Base-by-base conservation (phyloP, 2,797 vertebrate genomes). In the Helicolenus hilgendorfi region DNA sequence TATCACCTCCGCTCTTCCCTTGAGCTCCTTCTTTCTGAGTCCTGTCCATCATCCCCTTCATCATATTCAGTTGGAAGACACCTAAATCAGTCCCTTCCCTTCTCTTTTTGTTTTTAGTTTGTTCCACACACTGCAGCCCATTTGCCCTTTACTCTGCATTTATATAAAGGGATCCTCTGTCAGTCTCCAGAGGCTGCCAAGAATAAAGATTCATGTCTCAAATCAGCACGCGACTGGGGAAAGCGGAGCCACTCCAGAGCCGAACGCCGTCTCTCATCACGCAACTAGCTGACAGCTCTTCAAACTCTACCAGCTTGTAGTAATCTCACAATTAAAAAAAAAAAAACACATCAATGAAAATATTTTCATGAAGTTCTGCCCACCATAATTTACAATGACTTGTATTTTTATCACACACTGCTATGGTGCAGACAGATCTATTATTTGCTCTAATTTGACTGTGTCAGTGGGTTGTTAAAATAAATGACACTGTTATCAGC, bases 161-260 rank as follows among this genome's bases (percentile, higher is more conserved):
- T 38, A 73, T 68, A 83, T 70, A 80, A 77, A 53, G 41, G 33
- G 71, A 91, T 82, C 81, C 31, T 77, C 41, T 58, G 64, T 77
- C 15, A 11, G 56, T 79, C 79, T 71, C 58, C 38, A 18, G 72
- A 67, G 56, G 67, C 31, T 53, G 73, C 62, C 31, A 31, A 49
- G 78, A 79, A 90, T 77, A 84, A 91, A 88, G 82, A 75, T 72
- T 58, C 41, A 71, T 59, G 56, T 72, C 74, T 89, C 77, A 55
- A 49, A 73, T 59, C 77, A 70, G 49, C 72, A 72, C 60, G 15
- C n/a, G 62, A 31, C 72, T 35, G 6, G 7, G 36, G 77, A 69
- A 65, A 84, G 59, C 55, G 20, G 81, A 92, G 62, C 45, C 63
- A 26, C 22, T 74, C n/a, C 24, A 77, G 68, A 72, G 26, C 26